Evolutionary conservation across 2,888 invertebrate species (phyloP), one percentile per base, ranked within the genome.

Genomic region (Malthinus seriepunctatus): DNA sequence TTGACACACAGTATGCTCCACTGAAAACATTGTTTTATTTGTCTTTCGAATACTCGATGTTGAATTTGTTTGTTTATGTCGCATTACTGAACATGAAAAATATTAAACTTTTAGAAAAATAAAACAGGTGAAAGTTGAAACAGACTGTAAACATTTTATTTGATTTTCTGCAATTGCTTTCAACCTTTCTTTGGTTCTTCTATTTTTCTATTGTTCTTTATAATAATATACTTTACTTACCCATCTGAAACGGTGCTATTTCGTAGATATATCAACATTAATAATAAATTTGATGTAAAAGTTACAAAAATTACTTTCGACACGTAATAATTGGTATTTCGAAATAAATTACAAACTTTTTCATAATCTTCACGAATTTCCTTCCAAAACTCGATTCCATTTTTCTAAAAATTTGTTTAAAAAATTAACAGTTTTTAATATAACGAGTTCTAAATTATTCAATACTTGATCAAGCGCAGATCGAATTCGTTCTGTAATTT

Each of bases 201-300:
- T 6, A 8, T 8, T 23, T 23, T 23, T 23, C 23, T 23, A 23
- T 23, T 23, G 5, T 23, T 23, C 5, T 23, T 23, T n/a, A 5
- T 23, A 23, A 23, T 23, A 23, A 3, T 2, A 5, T 35, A 35
- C 8, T 10, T 56, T 82, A 76, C 3, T 83, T 83, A 8, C 58
- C 51, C 56, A 48, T 48, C 56, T 12, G 54, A 8, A 12, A 60
- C 12, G 1, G 49, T 56, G 32, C 53, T 39, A 11, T 87, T 81
- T 68, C 88, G 89, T 9, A 90, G 79, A 68, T 90, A 88, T 48
- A 88, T 81, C 63, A 89, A 88, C 61, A 90, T 86, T 71, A 89
- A 89, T 73, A 87, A 89, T 51, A 90, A 81, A 73, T 90, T 89
- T 67, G 85, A 88, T 10, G 84, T 77, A 66, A 88, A 88, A 0